Percentiles rank a stretch among this genome's conserved stretches.
These are phyloP conservation scores for Temnothorax ravouxi DNA, from an alignment of 2,888 invertebrate species.

Conservation along the genomic window DNA sequence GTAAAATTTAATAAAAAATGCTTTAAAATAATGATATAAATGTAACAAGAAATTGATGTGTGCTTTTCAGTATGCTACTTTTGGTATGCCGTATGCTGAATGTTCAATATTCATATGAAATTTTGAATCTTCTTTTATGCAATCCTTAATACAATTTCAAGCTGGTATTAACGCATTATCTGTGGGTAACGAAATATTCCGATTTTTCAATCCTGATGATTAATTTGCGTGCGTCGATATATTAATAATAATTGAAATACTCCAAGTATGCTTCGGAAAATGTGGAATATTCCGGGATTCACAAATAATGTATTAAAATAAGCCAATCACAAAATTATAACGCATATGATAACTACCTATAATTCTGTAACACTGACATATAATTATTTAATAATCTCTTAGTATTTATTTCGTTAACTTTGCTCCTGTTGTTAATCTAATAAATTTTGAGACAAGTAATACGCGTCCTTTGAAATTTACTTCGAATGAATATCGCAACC, in stretches of 20 bases:
- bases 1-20: constrained; percentile 32
- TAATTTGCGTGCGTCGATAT: not conserved
- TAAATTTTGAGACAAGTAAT: not conserved
- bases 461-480: not conserved
- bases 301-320: constrained; percentile 9
- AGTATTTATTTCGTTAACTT: not conserved
- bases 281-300: not conserved
- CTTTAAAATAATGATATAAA: constrained; percentile 7
- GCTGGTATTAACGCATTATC: not conserved
- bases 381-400: constrained; percentile 1
- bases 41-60: not conserved
- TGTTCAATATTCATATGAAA: not conserved
- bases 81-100: not conserved
- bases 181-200: not conserved
- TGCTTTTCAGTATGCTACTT: not conserved
- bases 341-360: not conserved
- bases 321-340: not conserved
- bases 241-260: not conserved
- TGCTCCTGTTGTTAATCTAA: not conserved
- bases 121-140: not conserved
- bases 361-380: not conserved
- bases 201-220: not conserved
- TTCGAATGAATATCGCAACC: not conserved
- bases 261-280: not conserved
- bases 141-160: constrained; percentile 10